Base-by-base conservation (phyloP, 2,888 invertebrate species). In the Gastracanthus pulcherrimus region DNA sequence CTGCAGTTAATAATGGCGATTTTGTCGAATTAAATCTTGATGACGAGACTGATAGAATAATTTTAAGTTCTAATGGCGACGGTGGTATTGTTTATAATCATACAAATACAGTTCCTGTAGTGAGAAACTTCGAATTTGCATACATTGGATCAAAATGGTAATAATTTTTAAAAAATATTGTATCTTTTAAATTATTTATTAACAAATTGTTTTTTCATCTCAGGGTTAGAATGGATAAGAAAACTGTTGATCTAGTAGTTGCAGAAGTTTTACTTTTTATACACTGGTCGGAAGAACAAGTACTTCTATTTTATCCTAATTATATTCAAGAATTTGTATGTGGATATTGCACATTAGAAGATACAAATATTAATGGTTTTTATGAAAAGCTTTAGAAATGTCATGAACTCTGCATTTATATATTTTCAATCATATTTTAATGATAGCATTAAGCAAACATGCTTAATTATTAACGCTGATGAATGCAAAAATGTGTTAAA, bases 211-310 rank as follows among this genome's bases (percentile, higher is more conserved):
- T 71, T 58, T 77, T 79, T 34, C 69, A 60, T 85, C 88, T 41
- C 84, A 90, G 90, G 84, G 83, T 89, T 60, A 86, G 89, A 83
- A 76, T 87, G 83, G 87, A 88, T 71, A 83, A 84, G 19, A 84
- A 85, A 48, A 85, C 87, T 29, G 85, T 89, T 48, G 89, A 91
- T 82, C 70, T 91, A 64, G 82, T 90, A 60, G 82, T 89, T 71
- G 86, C 88, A n/a, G 88, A 89, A 78, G 86, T 86, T 72, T 83
- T 89, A 64, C 84, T 90, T 55, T 91, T 88, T 31, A 82, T 90
- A 79, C 90, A 91, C 64, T 90, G 90, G 87, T 90, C 90, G 4
- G 87, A 88, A 79, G 87, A 90, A 77, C 90, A 91, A 84, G 81
- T 89, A 69, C 84, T 91, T 72, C 48, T 91, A 16, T 89, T 90